A percentile compares a stretch with the other conserved stretches of the same genome.
phyloP scores from a whole-genome alignment of 2,888 invertebrate species.

The Temnothorax rugatulus region DNA sequence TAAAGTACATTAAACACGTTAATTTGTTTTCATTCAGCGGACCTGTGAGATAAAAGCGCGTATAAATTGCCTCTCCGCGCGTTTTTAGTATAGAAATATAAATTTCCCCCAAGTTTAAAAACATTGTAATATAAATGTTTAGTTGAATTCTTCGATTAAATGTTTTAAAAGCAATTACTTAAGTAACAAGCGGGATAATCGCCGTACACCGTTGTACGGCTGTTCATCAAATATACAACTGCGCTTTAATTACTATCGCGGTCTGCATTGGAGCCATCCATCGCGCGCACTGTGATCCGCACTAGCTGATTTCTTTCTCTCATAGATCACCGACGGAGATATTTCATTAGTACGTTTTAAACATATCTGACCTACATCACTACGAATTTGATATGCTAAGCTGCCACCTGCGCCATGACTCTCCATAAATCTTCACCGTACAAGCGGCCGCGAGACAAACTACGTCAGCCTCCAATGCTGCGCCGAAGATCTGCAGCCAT shows the following conservation, averaged over 20 bases:
- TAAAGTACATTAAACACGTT: background rate
- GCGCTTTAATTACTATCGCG: conserved; percentile 47
- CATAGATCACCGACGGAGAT: conserved; percentile 22
- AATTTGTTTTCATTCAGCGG: background rate
- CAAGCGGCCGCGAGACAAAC: conserved; percentile 43
- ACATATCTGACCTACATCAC: conserved; percentile 50
- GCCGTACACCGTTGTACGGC: background rate
- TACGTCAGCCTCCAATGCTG: conserved; percentile 33
- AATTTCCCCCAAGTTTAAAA: background rate
- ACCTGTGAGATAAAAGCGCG: background rate
- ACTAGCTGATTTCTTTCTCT: conserved; percentile 30
- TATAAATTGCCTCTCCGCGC: background rate
- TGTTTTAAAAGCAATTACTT: conserved; percentile 23
- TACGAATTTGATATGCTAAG: conserved; percentile 46
- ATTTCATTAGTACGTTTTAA: conserved; percentile 54
- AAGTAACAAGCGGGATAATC: conserved; percentile 16
- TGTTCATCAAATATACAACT: conserved; percentile 36
- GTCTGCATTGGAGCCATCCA: background rate
- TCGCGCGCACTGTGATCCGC: background rate
- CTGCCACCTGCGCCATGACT: conserved; percentile 49
- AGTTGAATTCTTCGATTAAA: background rate
- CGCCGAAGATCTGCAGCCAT: conserved; percentile 37
- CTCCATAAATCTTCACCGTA: conserved; percentile 52
- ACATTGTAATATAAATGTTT: background rate
- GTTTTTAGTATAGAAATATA: background rate